Base-by-base conservation (phyloP, 2,888 invertebrate species). In the Agonopterix alstromeriana region DNA sequence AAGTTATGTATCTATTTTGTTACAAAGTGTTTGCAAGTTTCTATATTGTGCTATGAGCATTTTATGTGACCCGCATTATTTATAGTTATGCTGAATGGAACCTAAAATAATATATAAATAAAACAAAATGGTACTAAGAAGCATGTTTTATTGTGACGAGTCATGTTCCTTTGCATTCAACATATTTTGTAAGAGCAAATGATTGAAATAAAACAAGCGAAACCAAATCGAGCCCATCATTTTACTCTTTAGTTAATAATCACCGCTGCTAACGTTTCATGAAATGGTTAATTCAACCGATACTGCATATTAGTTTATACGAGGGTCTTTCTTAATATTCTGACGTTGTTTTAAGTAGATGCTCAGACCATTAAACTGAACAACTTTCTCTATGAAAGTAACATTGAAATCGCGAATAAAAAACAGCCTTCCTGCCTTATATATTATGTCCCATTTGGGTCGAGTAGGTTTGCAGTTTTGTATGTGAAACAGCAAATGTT, bases 81-180 rank as follows among this genome's bases (percentile, higher is more conserved):
- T 77, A 88, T 87, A 88, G 88, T 89, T 88, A 88, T 89, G 89
- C 89, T 86, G 79, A 87, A 88, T 84, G 82, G 80, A 82, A 78
- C 73, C 83, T 85, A 85, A 86, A 84, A 79, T 86, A 86, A 84
- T 86, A 83, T 88, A 86, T 88, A 76, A 78, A 85, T 84, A 82
- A 86, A 85, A 81, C 75, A 82, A 87, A 89, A 87, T 87, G 87
- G 89, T 89, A 88, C 86, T 88, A 89, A 88, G 85, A 86, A 75
- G 84, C 87, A 86, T 88, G 87, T 88, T 87, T 89, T 88, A 87
- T 88, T 89, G 85, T 83, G 82, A 84, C 86, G 77, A 87, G 79
- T 88, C 86, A 83, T 87, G 89, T 89, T 89, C 89, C 89, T 89
- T 89, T 89, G 89, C 89, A 88, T 85, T 88, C 86, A 88, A 87